phyloP scores from a whole-genome alignment of 2,797 vertebrate genomes.

The Catharus ustulatus region DNA sequence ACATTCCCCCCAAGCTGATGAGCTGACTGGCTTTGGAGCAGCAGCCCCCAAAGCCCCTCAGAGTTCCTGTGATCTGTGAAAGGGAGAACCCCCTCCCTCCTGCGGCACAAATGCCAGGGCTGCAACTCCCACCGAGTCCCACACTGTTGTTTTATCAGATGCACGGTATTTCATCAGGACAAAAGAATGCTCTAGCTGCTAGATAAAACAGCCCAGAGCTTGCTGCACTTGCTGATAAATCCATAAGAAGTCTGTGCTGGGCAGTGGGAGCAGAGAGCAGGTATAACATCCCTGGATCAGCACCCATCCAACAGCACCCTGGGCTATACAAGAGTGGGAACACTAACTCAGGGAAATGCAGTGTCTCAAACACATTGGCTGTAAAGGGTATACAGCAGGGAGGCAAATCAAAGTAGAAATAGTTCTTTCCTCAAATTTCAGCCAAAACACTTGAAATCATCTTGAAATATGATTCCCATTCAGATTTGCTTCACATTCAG shows the following conservation, averaged over 20 bases:
- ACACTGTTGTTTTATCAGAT: not conserved
- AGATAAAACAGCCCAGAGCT: not conserved
- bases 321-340: not conserved
- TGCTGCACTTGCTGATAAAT: not conserved
- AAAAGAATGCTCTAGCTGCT: not conserved
- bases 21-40: not conserved
- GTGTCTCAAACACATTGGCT: not conserved
- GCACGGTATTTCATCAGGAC: not conserved
- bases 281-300: not conserved
- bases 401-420: not conserved
- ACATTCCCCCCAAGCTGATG: not conserved
- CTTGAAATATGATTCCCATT: not conserved
- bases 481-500: not conserved
- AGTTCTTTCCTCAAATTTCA: not conserved
- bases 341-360: not conserved
- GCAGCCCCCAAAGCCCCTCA: not conserved
- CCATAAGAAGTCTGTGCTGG: accelerated
- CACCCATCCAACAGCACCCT: not conserved
- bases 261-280: not conserved
- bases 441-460: not conserved
- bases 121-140: not conserved
- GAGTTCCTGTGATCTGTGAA: not conserved
- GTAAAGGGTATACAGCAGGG: not conserved
- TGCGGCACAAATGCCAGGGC: not conserved
- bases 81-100: not conserved